Evolutionary conservation across 2,888 invertebrate species (phyloP).

Genomic region (Autographa gamma): DNA sequence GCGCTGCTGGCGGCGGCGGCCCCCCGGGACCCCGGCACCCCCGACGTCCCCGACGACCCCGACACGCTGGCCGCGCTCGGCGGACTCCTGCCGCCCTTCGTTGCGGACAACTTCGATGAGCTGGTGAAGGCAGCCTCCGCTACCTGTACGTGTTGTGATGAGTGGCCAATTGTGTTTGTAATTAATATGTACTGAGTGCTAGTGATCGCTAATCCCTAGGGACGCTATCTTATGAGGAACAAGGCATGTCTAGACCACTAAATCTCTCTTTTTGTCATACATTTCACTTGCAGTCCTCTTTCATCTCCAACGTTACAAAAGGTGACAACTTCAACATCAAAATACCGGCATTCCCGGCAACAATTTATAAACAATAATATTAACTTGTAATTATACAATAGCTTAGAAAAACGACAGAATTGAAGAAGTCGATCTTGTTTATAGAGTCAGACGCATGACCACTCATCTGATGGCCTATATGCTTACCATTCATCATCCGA

Average conservation of each 20-base stretch:
- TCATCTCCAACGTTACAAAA: neutral
- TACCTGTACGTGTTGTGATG: slow-evolving; percentile 66
- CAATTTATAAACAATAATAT: neutral
- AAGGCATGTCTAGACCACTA: neutral
- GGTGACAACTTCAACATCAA: neutral
- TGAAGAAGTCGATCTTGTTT: too few relatives aligned
- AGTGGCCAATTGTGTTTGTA: neutral
- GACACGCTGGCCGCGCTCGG: slow-evolving; percentile 63
- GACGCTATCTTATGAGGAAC: neutral
- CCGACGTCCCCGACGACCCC: slow-evolving; percentile 17
- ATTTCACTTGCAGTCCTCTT: neutral
- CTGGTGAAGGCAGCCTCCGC: slow-evolving; percentile 69
- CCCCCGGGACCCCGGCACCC: neutral
- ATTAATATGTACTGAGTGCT: neutral
- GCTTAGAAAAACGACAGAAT: too few relatives aligned
- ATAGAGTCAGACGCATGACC: too few relatives aligned
- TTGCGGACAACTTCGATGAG: slow-evolving; percentile 66
- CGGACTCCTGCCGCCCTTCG: slow-evolving; percentile 64
- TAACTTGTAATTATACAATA: too few relatives aligned
- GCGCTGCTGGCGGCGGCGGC: slow-evolving; percentile 18
- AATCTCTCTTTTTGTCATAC: neutral
- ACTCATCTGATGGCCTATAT: too few relatives aligned
- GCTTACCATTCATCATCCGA: too few relatives aligned
- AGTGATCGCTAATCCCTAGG: neutral
- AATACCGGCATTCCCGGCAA: neutral